These are phyloP conservation scores for Trimorus sp. DNA, from an alignment of 2,888 invertebrate species.

Conservation along the genomic window DNA sequence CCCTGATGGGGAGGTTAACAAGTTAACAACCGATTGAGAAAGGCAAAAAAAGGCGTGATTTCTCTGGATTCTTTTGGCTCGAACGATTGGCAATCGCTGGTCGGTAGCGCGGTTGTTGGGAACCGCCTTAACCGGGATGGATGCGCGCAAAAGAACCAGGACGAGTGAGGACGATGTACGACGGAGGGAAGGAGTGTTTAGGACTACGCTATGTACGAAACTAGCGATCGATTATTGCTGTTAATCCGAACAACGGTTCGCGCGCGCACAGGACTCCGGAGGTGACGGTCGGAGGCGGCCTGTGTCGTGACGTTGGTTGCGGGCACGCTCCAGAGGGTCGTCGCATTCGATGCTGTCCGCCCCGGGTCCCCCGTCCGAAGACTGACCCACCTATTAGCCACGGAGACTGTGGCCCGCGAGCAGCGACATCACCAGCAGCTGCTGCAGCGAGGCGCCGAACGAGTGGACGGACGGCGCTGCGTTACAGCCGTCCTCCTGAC, in stretches of 20 bases:
- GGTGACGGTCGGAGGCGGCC: slow-evolving; percentile 47
- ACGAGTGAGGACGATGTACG: slow-evolving; percentile 18
- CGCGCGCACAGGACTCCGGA: slow-evolving; percentile 39
- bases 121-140: background rate
- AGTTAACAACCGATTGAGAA: slow-evolving; percentile 12
- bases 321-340: slow-evolving; percentile 32
- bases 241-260: slow-evolving; percentile 59
- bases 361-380: slow-evolving; percentile 47
- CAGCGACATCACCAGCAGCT: slow-evolving; percentile 69
- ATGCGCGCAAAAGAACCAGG: slow-evolving; percentile 8
- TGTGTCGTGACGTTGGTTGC: slow-evolving; percentile 47
- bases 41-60: background rate
- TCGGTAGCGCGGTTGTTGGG: background rate
- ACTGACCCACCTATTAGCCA: slow-evolving; percentile 76
- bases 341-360: slow-evolving; percentile 17
- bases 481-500: slow-evolving; percentile 89
- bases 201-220: slow-evolving; percentile 56
- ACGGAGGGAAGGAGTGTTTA: slow-evolving; percentile 42
- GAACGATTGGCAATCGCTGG: slow-evolving; percentile 10
- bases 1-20: background rate
- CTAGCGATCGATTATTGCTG: slow-evolving; percentile 61
- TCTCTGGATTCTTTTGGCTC: background rate
- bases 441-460: slow-evolving; percentile 68
- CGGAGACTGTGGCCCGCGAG: slow-evolving; percentile 72
- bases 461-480: slow-evolving; percentile 76